These are phyloP conservation scores for Mongoloraphidia duomilia DNA, from an alignment of 2,888 invertebrate species.

Conservation along the genomic window DNA sequence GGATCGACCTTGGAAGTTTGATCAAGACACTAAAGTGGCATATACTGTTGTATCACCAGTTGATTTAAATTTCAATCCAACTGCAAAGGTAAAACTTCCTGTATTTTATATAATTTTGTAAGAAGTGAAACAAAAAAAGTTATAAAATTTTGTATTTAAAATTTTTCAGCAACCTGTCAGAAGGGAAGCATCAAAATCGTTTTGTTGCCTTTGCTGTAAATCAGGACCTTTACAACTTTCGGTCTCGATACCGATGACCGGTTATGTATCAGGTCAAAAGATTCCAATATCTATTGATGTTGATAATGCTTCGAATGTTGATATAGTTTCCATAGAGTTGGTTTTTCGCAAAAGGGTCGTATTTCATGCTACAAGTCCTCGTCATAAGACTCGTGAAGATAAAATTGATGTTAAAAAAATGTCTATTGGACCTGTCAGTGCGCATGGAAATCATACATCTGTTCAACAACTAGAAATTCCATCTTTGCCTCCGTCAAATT, in stretches of 20 bases:
- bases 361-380: too few relatives aligned
- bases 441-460: not conserved
- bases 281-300: not conserved
- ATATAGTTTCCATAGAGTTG: not conserved
- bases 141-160: too few relatives aligned
- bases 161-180: not conserved
- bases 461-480: not conserved
- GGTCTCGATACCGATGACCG: not conserved
- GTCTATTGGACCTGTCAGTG: not conserved
- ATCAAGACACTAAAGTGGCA: constrained; percentile 66
- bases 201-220: not conserved
- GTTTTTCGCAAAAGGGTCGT: too few relatives aligned
- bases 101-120: too few relatives aligned
- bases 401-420: not conserved
- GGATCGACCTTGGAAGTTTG: constrained; percentile 71
- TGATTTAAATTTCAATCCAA: constrained; percentile 64
- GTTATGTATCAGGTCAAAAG: not conserved
- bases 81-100: constrained; percentile 41
- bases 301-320: not conserved
- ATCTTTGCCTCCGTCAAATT: not conserved
- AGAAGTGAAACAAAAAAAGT: too few relatives aligned
- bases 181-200: not conserved
- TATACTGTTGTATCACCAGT: constrained; percentile 70
- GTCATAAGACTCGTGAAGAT: too few relatives aligned
- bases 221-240: not conserved